Percentiles rank a stretch among this genome's conserved stretches.
Conservation (phyloP, 2,888 invertebrate species). For the Anthoptus insignis region DNA sequence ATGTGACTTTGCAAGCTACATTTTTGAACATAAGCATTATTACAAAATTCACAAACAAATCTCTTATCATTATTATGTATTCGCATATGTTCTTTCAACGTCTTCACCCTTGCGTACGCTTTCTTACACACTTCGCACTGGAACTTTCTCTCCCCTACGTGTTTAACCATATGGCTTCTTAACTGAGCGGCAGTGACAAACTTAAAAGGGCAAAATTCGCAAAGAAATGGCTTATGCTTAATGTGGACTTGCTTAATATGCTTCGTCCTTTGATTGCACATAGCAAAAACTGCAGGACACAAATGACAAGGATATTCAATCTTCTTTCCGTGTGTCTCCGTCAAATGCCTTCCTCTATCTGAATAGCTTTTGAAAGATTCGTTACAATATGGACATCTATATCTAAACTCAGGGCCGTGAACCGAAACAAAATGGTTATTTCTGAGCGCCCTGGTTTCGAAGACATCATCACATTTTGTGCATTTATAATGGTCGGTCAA, state of each 20-base stretch:
- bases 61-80: conserved; percentile 76
- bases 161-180: conserved; percentile 70
- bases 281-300: conserved; percentile 69
- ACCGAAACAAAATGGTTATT: conserved; percentile 62
- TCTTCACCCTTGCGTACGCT: conserved; percentile 66
- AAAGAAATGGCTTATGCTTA: conserved; percentile 64
- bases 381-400: conserved; percentile 67
- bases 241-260: conserved; percentile 74
- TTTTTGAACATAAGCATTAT: conserved; percentile 74
- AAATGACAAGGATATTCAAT: conserved; percentile 72
- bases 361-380: conserved; percentile 70
- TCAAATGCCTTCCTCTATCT: conserved; percentile 64
- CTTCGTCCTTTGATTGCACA: conserved; percentile 70
- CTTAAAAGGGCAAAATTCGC: conserved; percentile 64
- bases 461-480: conserved; percentile 64
- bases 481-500: conserved; percentile 59
- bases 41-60: conserved; percentile 77
- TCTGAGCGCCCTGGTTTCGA: conserved; percentile 58
- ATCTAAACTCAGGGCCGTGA: conserved; percentile 63
- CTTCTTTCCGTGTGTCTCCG: conserved; percentile 63
- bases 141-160: conserved; percentile 64
- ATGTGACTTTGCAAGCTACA: conserved; percentile 76
- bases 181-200: conserved; percentile 68
- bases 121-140: conserved; percentile 81
- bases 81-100: conserved; percentile 72